These are phyloP conservation scores for Hecatera dysodea DNA, from an alignment of 2,888 invertebrate genomes.

Conservation along the genomic window DNA sequence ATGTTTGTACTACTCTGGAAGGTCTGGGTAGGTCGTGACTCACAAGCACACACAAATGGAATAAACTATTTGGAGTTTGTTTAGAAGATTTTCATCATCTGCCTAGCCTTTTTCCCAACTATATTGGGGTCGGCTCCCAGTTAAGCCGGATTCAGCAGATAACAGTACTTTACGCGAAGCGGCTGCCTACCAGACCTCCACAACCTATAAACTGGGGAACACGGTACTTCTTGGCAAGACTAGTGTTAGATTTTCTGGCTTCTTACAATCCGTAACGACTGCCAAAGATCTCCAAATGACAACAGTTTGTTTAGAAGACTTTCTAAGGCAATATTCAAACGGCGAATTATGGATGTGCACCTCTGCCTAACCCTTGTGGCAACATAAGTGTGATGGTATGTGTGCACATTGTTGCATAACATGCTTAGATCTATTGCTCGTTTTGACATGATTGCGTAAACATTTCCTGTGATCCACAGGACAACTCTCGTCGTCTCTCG, in stretches of 20 bases:
- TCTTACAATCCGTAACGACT: no score
- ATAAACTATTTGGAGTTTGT: not conserved
- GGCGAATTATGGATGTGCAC: no score
- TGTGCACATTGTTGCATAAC: not conserved
- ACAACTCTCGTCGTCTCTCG: no score
- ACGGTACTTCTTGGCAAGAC: no score
- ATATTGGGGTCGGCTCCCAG: no score
- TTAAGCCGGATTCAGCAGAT: no score
- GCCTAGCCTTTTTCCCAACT: no score
- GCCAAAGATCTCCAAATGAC: no score
- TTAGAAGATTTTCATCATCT: not conserved
- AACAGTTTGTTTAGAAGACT: not conserved
- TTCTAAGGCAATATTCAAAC: not conserved
- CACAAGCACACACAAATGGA: not conserved
- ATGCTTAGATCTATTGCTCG: not conserved
- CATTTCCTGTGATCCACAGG: conserved; percentile 1
- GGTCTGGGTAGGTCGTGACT: not conserved
- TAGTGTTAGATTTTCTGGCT: no score
- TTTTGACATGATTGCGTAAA: not conserved
- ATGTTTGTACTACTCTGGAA: conserved; percentile 6
- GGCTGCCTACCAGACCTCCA: no score
- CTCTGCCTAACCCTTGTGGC: not conserved
- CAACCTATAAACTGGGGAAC: no score
- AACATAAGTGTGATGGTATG: not conserved
- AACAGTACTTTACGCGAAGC: no score